These are phyloP conservation scores for Enteromius trimaculatus DNA, from an alignment of 2,797 vertebrate species.

Conservation along the genomic window DNA sequence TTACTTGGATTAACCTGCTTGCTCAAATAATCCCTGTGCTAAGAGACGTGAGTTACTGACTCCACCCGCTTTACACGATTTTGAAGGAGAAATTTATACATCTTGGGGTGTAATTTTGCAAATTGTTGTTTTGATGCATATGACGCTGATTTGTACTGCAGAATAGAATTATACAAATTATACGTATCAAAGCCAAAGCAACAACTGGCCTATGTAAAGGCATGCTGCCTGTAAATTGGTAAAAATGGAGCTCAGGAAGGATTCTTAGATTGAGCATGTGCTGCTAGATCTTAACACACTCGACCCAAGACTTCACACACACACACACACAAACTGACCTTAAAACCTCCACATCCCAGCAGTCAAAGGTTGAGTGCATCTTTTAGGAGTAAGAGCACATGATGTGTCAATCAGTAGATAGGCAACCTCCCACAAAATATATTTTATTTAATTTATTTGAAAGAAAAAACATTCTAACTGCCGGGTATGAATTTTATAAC, in stretches of 20 bases:
- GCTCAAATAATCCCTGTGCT: constrained; percentile 69
- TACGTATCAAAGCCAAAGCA: neutral
- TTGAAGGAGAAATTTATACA: neutral
- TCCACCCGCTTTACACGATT: constrained; percentile 42
- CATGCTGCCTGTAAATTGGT: neutral
- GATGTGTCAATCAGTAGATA: constrained; percentile 39
- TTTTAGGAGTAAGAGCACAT: constrained; percentile 53
- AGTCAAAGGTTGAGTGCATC: constrained; percentile 50
- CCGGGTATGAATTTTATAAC: neutral
- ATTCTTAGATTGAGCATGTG: neutral
- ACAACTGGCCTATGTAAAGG: neutral
- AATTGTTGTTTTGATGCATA: neutral
- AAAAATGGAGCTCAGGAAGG: neutral
- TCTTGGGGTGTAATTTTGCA: neutral
- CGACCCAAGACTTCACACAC: constrained; percentile 25
- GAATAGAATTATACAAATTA: neutral
- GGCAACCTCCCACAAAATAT: neutral
- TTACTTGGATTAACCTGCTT: constrained; percentile 77
- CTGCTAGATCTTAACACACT: constrained; percentile 35
- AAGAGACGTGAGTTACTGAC: constrained; percentile 45
- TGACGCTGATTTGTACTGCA: neutral
- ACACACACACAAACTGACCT: constrained; percentile 47
- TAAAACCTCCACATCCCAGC: constrained; percentile 25
- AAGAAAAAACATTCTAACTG: constrained; percentile 1
- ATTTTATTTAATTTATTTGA: neutral